Conservation (phyloP, 92 coral and sea anemone genomes). For the Palythoa heliodiscus region DNA sequence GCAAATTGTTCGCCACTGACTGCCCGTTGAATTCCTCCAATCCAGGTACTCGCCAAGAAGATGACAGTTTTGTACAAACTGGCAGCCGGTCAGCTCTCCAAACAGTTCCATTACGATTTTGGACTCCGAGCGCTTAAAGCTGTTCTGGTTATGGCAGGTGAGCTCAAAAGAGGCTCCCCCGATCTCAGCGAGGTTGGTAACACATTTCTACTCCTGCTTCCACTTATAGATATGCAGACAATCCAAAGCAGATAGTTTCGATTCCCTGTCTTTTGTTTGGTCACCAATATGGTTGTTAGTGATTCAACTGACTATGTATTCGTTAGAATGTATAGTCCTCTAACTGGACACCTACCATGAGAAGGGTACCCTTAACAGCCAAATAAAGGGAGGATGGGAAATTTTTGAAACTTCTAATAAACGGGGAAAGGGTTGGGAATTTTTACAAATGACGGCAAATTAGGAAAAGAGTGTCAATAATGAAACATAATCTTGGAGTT, state of each 20-base stretch:
- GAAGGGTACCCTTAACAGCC: too few species aligned
- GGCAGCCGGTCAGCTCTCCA: constrained; percentile 97
- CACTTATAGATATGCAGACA: background rate
- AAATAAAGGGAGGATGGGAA: too few species aligned
- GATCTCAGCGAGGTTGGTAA: constrained; percentile 87
- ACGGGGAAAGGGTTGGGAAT: too few species aligned
- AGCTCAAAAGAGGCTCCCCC: constrained; percentile 97
- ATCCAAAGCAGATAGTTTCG: background rate
- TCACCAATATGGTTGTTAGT: too few species aligned
- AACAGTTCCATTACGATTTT: constrained; percentile 98
- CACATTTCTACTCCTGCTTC: background rate
- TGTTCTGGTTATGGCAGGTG: constrained; percentile 99
- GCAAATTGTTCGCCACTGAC: background rate
- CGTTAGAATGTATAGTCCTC: too few species aligned
- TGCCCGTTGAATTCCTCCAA: constrained; percentile 27
- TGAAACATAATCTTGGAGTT: too few species aligned
- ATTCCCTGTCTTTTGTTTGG: background rate
- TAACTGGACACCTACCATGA: too few species aligned
- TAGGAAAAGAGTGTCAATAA: too few species aligned
- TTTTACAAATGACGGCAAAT: too few species aligned
- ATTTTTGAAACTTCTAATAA: too few species aligned
- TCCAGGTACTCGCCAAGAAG: constrained; percentile 72
- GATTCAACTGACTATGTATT: too few species aligned
- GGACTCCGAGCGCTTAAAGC: constrained; percentile 99
- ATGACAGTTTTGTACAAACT: constrained; percentile 96